Evolutionary conservation across 2,797 vertebrate genomes (phyloP).

Genomic region (Cossypha dichroa): DNA sequence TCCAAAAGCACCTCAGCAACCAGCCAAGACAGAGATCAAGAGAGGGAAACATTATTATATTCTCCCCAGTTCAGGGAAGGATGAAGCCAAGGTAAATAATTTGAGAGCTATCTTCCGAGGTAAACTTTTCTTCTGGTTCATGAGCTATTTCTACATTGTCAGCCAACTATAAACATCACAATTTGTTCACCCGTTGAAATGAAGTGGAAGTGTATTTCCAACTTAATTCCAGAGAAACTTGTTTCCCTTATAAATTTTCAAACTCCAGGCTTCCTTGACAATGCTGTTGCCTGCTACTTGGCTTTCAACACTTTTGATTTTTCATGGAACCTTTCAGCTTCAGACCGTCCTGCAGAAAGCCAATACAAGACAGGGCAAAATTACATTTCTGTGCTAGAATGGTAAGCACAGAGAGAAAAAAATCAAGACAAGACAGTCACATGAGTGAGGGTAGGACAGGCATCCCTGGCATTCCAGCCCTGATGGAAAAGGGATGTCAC

Average conservation of each 20-base stretch:
- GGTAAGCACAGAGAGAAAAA: fast-evolving
- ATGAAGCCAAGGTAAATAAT: constrained; percentile 60
- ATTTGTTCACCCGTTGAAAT: constrained; percentile 39
- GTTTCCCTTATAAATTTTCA: constrained; percentile 25
- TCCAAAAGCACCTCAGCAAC: constrained; percentile 32
- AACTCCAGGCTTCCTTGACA: background rate
- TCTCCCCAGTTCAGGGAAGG: background rate
- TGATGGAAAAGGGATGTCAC: background rate
- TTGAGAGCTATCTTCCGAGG: background rate
- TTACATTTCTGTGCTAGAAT: background rate
- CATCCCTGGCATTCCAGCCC: background rate
- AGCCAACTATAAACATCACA: constrained; percentile 12
- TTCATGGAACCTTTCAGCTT: background rate
- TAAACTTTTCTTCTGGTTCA: constrained; percentile 20
- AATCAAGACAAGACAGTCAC: background rate
- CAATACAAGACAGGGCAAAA: background rate
- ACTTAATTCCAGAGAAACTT: constrained; percentile 13
- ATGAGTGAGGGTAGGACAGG: background rate
- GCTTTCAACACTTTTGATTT: background rate
- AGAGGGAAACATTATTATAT: background rate
- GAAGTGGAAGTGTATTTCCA: constrained; percentile 29
- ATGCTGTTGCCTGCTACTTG: background rate
- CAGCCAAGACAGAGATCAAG: constrained; percentile 42
- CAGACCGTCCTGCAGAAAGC: background rate
- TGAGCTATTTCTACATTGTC: constrained; percentile 15